Percentiles rank a stretch among this genome's conserved stretches.
These are phyloP conservation scores for Myotis pilosus DNA, from an alignment of 2,797 vertebrate species.

Conservation along the genomic window DNA sequence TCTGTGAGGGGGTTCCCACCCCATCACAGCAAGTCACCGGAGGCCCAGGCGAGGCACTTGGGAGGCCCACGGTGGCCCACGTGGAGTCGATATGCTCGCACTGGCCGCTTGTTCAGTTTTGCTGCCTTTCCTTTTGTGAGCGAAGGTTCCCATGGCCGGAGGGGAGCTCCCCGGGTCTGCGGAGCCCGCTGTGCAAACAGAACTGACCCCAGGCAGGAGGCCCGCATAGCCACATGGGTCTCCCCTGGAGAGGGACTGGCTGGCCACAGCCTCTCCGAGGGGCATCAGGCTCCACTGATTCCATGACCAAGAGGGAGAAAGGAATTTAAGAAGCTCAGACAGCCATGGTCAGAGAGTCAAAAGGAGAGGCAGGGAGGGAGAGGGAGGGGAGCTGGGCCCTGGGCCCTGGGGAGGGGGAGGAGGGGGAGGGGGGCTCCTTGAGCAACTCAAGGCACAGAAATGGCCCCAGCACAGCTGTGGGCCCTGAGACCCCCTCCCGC, in stretches of 20 bases:
- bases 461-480: too few species aligned
- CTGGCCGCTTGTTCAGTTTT: not conserved
- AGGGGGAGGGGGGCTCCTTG: not conserved
- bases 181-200: not conserved
- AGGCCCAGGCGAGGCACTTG: not conserved
- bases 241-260: not conserved
- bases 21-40: accelerated
- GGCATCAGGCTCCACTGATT: not conserved
- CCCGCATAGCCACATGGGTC: not conserved
- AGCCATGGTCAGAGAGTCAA: not conserved
- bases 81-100: accelerated
- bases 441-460: not conserved
- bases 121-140: not conserved
- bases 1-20: not conserved
- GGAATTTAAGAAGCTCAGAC: not conserved
- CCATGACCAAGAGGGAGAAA: not conserved
- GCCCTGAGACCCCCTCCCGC: not conserved
- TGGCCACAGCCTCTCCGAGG: not conserved
- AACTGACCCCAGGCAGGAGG: not conserved
- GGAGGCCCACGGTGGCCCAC: not conserved
- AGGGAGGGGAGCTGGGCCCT: not conserved
- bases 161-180: not conserved
- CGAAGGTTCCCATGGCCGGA: not conserved
- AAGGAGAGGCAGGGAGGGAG: not conserved
- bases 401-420: not conserved